Evolutionary conservation across 2,888 invertebrate genomes (phyloP).

Genomic region (Nowickia ferox): DNA sequence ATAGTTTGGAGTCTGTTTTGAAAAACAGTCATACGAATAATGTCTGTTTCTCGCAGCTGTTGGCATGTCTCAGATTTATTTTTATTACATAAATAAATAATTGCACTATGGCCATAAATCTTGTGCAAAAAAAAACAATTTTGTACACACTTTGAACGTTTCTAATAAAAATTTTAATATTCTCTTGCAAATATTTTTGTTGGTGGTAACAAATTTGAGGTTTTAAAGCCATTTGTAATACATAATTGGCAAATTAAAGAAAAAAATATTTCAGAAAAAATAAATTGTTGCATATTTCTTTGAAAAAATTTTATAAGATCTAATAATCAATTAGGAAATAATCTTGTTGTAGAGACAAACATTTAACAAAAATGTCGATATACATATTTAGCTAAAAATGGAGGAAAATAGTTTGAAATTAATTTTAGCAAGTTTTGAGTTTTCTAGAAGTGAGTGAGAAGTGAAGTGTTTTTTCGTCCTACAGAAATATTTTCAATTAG

Average conservation of each 20-base stretch:
- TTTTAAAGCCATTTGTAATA: not conserved
- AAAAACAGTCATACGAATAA: not conserved
- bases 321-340: too few relatives aligned
- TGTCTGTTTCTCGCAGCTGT: not conserved
- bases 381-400: too few relatives aligned
- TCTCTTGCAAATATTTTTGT: not conserved
- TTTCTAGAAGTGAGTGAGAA: too few relatives aligned
- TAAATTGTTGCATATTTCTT: not conserved
- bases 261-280: not conserved
- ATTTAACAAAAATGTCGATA: not conserved
- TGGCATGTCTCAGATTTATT: not conserved
- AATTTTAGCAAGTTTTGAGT: too few relatives aligned
- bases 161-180: not conserved
- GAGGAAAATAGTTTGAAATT: too few relatives aligned
- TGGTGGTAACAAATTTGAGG: constrained; percentile 3
- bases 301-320: not conserved
- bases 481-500: too few relatives aligned
- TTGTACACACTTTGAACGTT: not conserved
- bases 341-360: not conserved
- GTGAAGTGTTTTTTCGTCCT: too few relatives aligned
- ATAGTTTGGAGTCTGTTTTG: not conserved
- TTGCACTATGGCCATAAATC: constrained; percentile 51
- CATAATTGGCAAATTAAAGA: not conserved
- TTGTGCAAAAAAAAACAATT: constrained; percentile 16
- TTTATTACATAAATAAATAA: constrained; percentile 33